Evolutionary conservation across 2,797 vertebrate genomes (phyloP).

Genomic region (Platalea minor): DNA sequence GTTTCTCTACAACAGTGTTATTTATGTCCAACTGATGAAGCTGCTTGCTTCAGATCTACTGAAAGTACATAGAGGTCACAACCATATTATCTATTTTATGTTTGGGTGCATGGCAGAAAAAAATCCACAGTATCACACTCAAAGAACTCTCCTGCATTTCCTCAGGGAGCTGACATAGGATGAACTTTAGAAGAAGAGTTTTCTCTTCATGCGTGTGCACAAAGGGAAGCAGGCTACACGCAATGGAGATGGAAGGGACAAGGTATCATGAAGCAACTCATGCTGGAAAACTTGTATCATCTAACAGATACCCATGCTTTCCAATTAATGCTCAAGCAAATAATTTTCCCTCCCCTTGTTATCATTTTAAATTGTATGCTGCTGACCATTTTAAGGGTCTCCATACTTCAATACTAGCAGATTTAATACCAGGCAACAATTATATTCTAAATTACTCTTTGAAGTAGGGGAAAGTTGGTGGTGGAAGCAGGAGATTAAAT

Average conservation of each 20-base stretch:
- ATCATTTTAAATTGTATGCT: background rate
- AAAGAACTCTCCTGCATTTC: background rate
- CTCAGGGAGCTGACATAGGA: background rate
- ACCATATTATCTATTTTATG: background rate
- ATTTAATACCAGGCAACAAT: background rate
- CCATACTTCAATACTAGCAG: background rate
- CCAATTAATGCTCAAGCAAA: background rate
- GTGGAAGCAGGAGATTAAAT: background rate
- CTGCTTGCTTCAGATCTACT: background rate
- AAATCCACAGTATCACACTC: fast-evolving
- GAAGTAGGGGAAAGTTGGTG: background rate
- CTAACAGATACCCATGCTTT: background rate
- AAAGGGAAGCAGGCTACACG: background rate
- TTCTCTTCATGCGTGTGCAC: background rate
- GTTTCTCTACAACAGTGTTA: background rate
- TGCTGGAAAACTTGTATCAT: background rate
- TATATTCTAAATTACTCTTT: background rate
- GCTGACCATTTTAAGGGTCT: background rate
- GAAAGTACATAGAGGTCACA: background rate
- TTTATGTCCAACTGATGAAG: background rate
- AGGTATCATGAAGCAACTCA: background rate
- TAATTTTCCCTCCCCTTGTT: background rate
- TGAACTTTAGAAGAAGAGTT: background rate
- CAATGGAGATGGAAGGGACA: background rate
- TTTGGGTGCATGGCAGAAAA: background rate